A percentile compares a stretch with the other conserved stretches of the same genome.
phyloP scores from a whole-genome alignment of 1,140 invertebrate species.

The Drosophila sulfurigaster region DNA sequence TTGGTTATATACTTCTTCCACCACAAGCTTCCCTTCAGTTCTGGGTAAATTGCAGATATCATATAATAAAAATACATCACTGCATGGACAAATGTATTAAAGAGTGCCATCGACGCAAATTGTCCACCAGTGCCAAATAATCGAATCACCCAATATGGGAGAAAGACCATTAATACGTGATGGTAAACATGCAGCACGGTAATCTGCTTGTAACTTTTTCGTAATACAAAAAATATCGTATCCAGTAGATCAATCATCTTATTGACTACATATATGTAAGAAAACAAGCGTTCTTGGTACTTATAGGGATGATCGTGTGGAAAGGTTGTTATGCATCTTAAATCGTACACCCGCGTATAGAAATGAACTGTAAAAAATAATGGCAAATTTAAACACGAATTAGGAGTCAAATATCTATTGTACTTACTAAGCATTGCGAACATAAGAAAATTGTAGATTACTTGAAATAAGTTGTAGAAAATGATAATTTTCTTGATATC shows the following conservation, averaged over 20 bases:
- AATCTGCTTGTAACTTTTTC: slow-evolving; percentile 51
- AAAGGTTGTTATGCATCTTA: slow-evolving; percentile 16
- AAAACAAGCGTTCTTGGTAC: not conserved
- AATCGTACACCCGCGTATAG: not conserved
- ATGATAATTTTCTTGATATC: no score
- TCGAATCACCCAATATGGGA: slow-evolving; percentile 4
- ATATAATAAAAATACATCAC: slow-evolving; percentile 49
- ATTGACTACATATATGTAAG: slow-evolving; percentile 24
- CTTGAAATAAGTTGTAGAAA: no score
- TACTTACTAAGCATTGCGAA: no score
- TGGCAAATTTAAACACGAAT: no score
- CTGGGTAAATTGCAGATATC: slow-evolving; percentile 16
- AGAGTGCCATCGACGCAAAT: not conserved
- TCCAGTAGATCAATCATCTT: slow-evolving; percentile 34
- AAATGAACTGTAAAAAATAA: no score
- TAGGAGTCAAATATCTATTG: no score
- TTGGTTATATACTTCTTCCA: slow-evolving; percentile 49
- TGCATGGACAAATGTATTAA: slow-evolving; percentile 31
- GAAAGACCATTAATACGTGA: slow-evolving; percentile 25
- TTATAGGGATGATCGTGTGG: slow-evolving; percentile 16
- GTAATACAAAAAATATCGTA: slow-evolving; percentile 41
- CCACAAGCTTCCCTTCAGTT: slow-evolving; percentile 14
- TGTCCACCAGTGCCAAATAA: slow-evolving; percentile 23
- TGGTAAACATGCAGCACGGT: slow-evolving; percentile 42
- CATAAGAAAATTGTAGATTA: no score